phyloP scores from a whole-genome alignment of 2,797 vertebrate species.

The Triplophysa bombifrons region DNA sequence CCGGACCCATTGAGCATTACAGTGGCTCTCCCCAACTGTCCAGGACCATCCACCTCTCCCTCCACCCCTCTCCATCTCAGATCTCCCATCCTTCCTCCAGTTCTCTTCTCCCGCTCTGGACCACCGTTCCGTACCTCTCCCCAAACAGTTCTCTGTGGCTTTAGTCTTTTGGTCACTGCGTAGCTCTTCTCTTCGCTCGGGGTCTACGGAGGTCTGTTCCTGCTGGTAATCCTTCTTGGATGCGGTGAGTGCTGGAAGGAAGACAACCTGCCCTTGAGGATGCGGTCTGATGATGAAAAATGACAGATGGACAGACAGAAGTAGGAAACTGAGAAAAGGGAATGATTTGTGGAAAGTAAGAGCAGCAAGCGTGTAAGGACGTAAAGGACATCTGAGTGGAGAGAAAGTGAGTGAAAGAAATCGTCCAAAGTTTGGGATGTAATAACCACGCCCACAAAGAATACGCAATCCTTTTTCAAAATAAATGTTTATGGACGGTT shows the following conservation, averaged over 20 bases:
- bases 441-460: conserved; percentile 25
- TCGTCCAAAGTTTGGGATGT: background rate
- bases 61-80: conserved; percentile 16
- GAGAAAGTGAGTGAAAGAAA: background rate
- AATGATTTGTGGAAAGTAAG: background rate
- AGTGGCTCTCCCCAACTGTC: conserved; percentile 64
- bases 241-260: conserved; percentile 46
- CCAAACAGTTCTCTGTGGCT: background rate
- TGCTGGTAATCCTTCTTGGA: conserved; percentile 27
- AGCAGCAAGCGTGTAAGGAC: background rate
- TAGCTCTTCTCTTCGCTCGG: background rate
- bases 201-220: conserved; percentile 30
- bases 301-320: background rate
- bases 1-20: conserved; percentile 77
- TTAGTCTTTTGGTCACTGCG: background rate
- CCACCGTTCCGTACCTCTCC: background rate
- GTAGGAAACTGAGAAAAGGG: background rate
- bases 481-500: too few relatives aligned
- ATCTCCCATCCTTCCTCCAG: conserved; percentile 5
- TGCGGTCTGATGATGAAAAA: conserved; percentile 54
- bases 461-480: background rate
- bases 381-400: background rate
- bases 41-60: conserved; percentile 61
- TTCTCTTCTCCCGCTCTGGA: conserved; percentile 9
- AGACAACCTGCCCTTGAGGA: conserved; percentile 23